Evolutionary conservation across 2,888 invertebrate genomes (phyloP), one percentile per base, ranked within the genome.

Genomic region (Liposcelis brunnea): DNA sequence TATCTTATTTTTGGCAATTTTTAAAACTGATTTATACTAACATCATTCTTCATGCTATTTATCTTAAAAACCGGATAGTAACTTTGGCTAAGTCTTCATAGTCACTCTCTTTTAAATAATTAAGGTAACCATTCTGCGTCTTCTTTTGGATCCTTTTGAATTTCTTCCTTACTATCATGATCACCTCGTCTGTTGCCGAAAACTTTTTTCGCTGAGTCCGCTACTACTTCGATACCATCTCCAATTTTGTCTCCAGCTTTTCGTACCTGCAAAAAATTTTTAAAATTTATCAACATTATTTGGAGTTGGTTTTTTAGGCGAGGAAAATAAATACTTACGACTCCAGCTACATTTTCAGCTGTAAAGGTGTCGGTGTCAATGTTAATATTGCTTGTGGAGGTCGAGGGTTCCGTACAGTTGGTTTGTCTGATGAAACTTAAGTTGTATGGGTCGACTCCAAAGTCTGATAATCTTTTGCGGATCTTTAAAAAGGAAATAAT

Each of bases 301-400:
- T n/a, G n/a, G n/a, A n/a, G n/a, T 26, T 8, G 26, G 4, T 26
- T 26, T 26, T 26, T 26, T 26, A 26, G n/a, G n/a, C n/a, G n/a
- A n/a, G n/a, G n/a, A n/a, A n/a, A n/a, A n/a, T n/a, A n/a, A n/a
- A 54, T 61, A 43, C 56, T 53, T 6, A 84, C 76, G 2, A 74
- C 77, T 43, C 74, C 70, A 1, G 78, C 83, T 32, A 83, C 71
- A 55, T 74, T 79, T 51, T 80, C 73, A 0, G 80, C 70, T 1
- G 78, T 78, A 61, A 85, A 80, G 0, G 84, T 85, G 15, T 79
- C 71, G 0, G 78, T 77, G 54, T 82, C 75, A 47, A 85, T 78
- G 60, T 79, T 74, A 50, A 84, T 77, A 58, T 68, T 63, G 5
- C 68, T 69, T 50, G 72, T 66, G 54, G 70, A 67, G 49, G 72